Evolutionary conservation across 2,113 vertebrate species (phyloP), one percentile per base, ranked within the genome.

Genomic region (Apaloderma vittatum): DNA sequence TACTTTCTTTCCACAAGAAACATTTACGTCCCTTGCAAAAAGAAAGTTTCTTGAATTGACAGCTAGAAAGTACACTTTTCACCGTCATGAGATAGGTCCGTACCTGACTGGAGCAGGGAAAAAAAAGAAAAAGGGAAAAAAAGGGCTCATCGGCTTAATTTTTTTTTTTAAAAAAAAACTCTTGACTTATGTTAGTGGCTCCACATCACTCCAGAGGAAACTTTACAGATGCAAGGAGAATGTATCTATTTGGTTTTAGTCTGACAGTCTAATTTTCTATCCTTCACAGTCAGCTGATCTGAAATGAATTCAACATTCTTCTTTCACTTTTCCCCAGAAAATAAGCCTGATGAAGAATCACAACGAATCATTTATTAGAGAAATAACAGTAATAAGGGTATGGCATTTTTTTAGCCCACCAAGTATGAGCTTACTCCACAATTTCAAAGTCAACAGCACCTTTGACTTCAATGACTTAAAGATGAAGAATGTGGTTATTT

Each of bases 51-150:
- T 32, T 68, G 54, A 90, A 72, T 21, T 6, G 15, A 65, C 57
- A 89, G 12, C 24, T 75, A 79, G 22, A 26, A 51, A 58, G 54
- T 29, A 62, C 3, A 27, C 15, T 57, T 84, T 74, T 76, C 17
- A 45, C 17, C 34, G 58, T 12, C 26, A 7, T 3, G 12, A 66
- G 34, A 32, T 2, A 40, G 14, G 11, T 72, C 36, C 54, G 16
- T 17, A 18, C 32, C 6, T 2, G 2, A 30, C 24, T 27, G 32
- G 7, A 36, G 23, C 1, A 24, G 5, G 3, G 14, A 8, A 0
- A 0, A 3, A 46, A 40, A 18, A 4, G 7, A 4, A 27, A 32
- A 32, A 12, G 4, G 11, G 3, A 7, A 58, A 48, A 67, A 62
- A 70, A 52, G 6, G 32, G 9, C 15, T 74, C n/a, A 71, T 61